These are phyloP conservation scores for Tachina grossa DNA, from an alignment of 2,888 invertebrate species.

Conservation along the genomic window DNA sequence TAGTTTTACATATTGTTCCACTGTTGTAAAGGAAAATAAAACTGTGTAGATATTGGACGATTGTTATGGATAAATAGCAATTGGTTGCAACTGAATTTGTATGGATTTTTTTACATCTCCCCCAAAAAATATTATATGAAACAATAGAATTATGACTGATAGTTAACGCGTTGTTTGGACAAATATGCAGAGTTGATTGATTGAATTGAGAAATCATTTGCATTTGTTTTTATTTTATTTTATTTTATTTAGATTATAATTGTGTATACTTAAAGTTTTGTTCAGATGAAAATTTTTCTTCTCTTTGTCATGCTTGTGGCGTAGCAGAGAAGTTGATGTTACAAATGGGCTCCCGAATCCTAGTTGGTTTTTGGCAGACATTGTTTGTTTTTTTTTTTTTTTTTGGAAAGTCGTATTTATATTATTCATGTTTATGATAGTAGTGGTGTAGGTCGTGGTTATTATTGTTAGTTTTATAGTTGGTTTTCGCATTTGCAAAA, in stretches of 20 bases:
- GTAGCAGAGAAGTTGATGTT: constrained; percentile 80
- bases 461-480: constrained; percentile 36
- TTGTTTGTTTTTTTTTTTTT: constrained; percentile 39
- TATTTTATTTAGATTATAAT: constrained; percentile 47
- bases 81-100: constrained; percentile 41
- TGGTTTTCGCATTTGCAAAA: constrained; percentile 40
- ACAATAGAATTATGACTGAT: constrained; percentile 62
- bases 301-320: constrained; percentile 81
- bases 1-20: constrained; percentile 3
- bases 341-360: constrained; percentile 82
- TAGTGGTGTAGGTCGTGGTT: constrained; percentile 63
- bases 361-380: constrained; percentile 73
- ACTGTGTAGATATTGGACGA: constrained; percentile 34
- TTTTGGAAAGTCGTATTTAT: constrained; percentile 61
- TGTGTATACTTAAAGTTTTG: constrained; percentile 82
- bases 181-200: constrained; percentile 63
- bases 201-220: constrained; percentile 63
- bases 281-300: constrained; percentile 82
- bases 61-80: constrained; percentile 52
- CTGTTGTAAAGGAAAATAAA: constrained; percentile 15
- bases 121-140: constrained; percentile 48
- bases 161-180: constrained; percentile 59
- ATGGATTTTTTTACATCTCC: constrained; percentile 55
- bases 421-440: constrained; percentile 39
- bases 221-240: constrained; percentile 47